Evolutionary conservation across 1,140 invertebrate species (phyloP), one percentile per base, ranked within the genome.

Genomic region (Pararge aegeria): DNA sequence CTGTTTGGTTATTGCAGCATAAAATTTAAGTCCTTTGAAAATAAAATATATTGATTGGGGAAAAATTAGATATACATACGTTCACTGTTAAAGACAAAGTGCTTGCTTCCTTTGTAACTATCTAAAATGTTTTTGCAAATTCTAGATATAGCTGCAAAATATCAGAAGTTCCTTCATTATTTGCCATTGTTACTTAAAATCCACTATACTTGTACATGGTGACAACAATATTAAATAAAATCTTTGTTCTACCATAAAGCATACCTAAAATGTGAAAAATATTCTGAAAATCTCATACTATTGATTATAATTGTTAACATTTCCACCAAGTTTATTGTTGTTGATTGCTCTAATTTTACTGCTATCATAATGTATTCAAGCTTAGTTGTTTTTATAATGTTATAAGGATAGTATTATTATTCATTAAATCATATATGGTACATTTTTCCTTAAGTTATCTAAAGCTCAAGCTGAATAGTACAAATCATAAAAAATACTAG

Each of bases 401-500:
- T 50, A 46, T 21, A 24, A 2, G 15, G 2, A 24, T 24, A 24
- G 13, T 46, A 42, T 18, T 21, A 15, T 44, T 16, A 46, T 20
- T 46, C 7, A 46, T 29, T 46, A 30, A 37, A 54, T 46, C 42
- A 24, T 37, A 30, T 54, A 52, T n/a, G n/a, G 20, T 40, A 50
- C 30, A 34, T 10, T 10, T 50, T 56, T 50, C 48, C 52, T 37
- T 61, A 49, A 37, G 37, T 21, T 60, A 54, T 66, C 16, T 55
- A 68, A n/a, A 55, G 66, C 66, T 68, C 61, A 70, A 64, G 54
- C 61, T 68, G 65, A 67, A 81, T 75, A 79, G 75, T 82, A 82
- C 79, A 82, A 82, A 79, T 63, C 52, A 61, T 65, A 52, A 61
- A 55, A 70, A 71, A 62, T 55, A 71, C 61, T 73, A 70, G 73